A percentile compares a stretch with the other conserved stretches of the same genome.
Evolutionary conservation across 2,113 vertebrate species (phyloP).

Genomic region (Pelvicachromis taeniatus): DNA sequence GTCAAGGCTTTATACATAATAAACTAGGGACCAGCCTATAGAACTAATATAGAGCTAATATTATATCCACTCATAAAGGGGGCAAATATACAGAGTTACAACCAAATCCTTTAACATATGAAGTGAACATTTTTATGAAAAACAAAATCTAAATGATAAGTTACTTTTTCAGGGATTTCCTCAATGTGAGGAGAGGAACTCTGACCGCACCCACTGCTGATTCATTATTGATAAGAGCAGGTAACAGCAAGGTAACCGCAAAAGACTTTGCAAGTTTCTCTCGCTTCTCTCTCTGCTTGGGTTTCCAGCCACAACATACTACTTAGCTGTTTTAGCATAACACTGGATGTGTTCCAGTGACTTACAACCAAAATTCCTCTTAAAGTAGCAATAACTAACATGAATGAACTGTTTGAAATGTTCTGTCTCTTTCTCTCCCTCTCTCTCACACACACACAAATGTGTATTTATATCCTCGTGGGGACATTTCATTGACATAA

Average conservation of each 20-base stretch:
- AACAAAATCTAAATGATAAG: not conserved
- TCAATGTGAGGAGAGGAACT: not conserved
- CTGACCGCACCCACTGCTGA: not conserved
- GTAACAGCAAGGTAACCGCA: not conserved
- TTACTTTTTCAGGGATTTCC: not conserved
- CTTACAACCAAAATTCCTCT: not conserved
- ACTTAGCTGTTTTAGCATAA: not conserved
- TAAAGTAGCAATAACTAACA: not conserved
- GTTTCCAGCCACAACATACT: not conserved
- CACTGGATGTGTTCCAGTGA: not conserved
- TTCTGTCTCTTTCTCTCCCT: not conserved
- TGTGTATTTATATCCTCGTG: too few species aligned
- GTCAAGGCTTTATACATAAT: not conserved
- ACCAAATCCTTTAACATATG: not conserved
- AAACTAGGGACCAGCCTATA: not conserved
- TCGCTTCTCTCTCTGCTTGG: not conserved
- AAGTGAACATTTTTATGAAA: not conserved
- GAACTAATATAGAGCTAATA: not conserved
- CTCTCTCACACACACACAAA: too few species aligned
- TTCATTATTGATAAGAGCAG: not conserved
- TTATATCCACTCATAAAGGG: not conserved
- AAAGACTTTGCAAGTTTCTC: not conserved
- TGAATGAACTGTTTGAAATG: not conserved
- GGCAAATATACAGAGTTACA: not conserved
- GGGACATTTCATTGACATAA: too few species aligned